phyloP scores from a whole-genome alignment of 2,888 invertebrate species.

The Scelioninae gen. 1 region DNA sequence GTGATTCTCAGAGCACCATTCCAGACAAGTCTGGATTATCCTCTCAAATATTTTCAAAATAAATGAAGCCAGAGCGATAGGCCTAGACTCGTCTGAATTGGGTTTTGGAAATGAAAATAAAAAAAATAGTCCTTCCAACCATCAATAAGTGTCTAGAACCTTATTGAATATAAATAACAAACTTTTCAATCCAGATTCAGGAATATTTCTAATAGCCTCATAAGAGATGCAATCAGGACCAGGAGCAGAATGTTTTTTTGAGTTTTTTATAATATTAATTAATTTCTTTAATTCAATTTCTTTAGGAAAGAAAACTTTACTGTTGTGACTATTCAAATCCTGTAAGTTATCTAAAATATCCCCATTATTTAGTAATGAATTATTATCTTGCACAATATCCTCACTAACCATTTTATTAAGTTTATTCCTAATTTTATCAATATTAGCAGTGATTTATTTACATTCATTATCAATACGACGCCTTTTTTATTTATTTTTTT shows the following conservation, averaged over 20 bases:
- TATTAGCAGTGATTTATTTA: constrained; percentile 3
- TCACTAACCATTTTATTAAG: background rate
- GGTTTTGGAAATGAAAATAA: constrained; percentile 19
- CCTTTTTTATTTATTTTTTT: constrained; percentile 26
- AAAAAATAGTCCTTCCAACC: constrained; percentile 6
- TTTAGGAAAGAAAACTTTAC: background rate
- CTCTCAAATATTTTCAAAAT: constrained; percentile 20
- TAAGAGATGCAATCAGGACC: background rate
- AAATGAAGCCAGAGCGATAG: constrained; percentile 24
- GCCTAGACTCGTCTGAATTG: constrained; percentile 10
- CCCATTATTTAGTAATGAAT: background rate
- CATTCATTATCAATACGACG: background rate
- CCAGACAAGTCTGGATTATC: constrained; percentile 14
- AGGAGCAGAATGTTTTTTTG: background rate
- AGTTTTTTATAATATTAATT: background rate
- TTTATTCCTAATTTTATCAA: background rate
- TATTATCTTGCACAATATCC: background rate
- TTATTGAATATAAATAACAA: background rate
- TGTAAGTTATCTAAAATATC: background rate
- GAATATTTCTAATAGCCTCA: background rate
- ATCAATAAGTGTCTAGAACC: too few species aligned
- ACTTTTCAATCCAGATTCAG: background rate
- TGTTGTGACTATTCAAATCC: background rate
- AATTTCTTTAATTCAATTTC: background rate
- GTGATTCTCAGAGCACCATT: constrained; percentile 21